Base-by-base conservation (phyloP, 2,113 vertebrate species). In the Ginglymostoma cirratum region DNA sequence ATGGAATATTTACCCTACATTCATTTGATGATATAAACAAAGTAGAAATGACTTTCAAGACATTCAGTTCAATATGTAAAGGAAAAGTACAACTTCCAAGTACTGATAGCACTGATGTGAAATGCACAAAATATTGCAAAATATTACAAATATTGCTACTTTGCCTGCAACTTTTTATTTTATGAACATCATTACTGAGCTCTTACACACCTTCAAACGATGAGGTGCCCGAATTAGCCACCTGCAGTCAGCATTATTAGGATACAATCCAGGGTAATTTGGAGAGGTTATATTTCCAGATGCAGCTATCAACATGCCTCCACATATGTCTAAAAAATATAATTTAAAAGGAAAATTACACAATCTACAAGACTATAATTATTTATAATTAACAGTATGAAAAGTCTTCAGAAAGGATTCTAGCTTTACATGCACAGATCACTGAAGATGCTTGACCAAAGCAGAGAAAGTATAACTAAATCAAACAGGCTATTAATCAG, bases 251-350 rank as follows among this genome's bases (percentile, higher is more conserved):
- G 65, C 61, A 67, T 67, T 94, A 38, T 69, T 94, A 10, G 92
- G 92, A 69, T 94, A 94, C 42, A 69, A 19, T 2, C n/a, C 65
- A 42, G 92, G 92, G 66, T 24, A 94, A 94, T 94, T 94, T 94
- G 92, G 92, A 94, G 92, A 23, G 34, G 92, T 94, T 17, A 94
- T 42, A 24, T 8, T 24, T 69, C 55, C 92, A 69, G n/a, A 17
- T 23, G 21, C 38, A 17, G 27, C 15, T 3, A 67, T 8, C n/a
- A 94, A 21, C 34, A 94, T 66, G 34, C 38, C 23, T 94, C 55
- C 55, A 94, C 92, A 94, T 94, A 23, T 17, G 24, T 94, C 92
- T 94, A 38, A 69, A 69, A 94, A 61, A 67, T 69, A 30, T 3
- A 80, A 80, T 17, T 80, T 80, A 80, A 19, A 80, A 17, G 15